Percentiles rank a stretch among this genome's conserved stretches.
Evolutionary conservation across 2,797 vertebrate genomes (phyloP).

Genomic region (Gymnothorax javanicus): DNA sequence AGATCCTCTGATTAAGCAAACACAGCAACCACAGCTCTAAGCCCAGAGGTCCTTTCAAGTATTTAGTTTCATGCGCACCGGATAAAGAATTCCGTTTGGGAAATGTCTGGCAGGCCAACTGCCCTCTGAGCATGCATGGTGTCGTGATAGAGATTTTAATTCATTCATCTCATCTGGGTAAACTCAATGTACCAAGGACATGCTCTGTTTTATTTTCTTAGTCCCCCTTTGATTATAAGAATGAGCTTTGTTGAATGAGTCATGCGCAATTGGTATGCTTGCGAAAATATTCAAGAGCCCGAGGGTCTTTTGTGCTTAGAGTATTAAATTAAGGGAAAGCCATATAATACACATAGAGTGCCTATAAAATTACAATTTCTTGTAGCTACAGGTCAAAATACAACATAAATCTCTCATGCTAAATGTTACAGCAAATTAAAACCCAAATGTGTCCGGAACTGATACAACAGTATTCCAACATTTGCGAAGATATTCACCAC

Average conservation of each 20-base stretch:
- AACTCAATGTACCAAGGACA: slow-evolving; percentile 14
- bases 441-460: not conserved
- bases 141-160: slow-evolving; percentile 26
- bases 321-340: not conserved
- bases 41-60: slow-evolving; percentile 21
- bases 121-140: slow-evolving; percentile 27
- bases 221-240: slow-evolving; percentile 15
- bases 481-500: not conserved
- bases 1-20: slow-evolving; percentile 32
- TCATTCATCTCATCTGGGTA: slow-evolving; percentile 26
- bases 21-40: slow-evolving; percentile 25
- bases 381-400: not conserved
- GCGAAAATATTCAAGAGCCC: not conserved
- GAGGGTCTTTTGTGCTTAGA: not conserved
- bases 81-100: slow-evolving; percentile 36
- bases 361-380: not conserved
- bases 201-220: slow-evolving; percentile 5
- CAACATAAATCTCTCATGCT: too few relatives aligned
- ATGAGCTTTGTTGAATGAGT: slow-evolving; percentile 7
- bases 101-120: slow-evolving; percentile 25
- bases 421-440: not conserved
- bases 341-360: not conserved
- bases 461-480: not conserved
- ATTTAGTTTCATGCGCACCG: slow-evolving; percentile 32
- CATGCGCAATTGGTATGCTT: not conserved